phyloP scores from a whole-genome alignment of 2,888 invertebrate genomes.

The Cryptocephalus primarius region DNA sequence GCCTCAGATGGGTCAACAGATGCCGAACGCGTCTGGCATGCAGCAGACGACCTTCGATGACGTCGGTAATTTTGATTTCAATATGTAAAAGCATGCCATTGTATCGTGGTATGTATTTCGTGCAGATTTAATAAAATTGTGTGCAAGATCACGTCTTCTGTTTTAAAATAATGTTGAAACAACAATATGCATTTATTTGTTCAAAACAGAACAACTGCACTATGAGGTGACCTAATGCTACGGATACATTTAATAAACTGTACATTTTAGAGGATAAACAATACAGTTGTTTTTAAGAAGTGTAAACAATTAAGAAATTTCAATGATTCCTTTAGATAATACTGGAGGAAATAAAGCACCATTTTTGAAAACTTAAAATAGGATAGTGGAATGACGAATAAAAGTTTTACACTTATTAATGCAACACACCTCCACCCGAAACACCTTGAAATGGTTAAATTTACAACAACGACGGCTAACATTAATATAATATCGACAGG shows the following conservation, averaged over 20 bases:
- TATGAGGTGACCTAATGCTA: not conserved
- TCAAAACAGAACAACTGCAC: conserved; percentile 23
- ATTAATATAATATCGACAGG: too few relatives aligned
- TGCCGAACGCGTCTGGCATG: conserved; percentile 33
- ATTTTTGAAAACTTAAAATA: conserved; percentile 9
- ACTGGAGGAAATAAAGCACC: conserved; percentile 19
- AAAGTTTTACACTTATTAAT: too few relatives aligned
- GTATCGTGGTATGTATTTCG: too few relatives aligned
- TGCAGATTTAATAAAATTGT: too few relatives aligned
- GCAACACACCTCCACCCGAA: too few relatives aligned
- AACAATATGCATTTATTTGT: conserved; percentile 16
- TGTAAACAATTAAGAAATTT: conserved; percentile 10
- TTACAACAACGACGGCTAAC: too few relatives aligned
- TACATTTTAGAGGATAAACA: conserved; percentile 11
- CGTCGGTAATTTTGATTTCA: conserved; percentile 30
- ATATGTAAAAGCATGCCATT: conserved; percentile 4
- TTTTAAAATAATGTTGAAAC: conserved; percentile 2
- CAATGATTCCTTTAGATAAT: conserved; percentile 15
- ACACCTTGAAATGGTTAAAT: too few relatives aligned
- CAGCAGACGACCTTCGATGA: conserved; percentile 29
- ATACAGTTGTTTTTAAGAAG: conserved; percentile 11
- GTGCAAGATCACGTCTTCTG: too few relatives aligned
- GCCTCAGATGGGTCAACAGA: conserved; percentile 36
- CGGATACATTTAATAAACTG: conserved; percentile 9
- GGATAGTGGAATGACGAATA: too few relatives aligned